A percentile compares a stretch with the other conserved stretches of the same genome.
phyloP scores from a whole-genome alignment of 2,797 vertebrate genomes.

The Tolypeutes matacus region DNA sequence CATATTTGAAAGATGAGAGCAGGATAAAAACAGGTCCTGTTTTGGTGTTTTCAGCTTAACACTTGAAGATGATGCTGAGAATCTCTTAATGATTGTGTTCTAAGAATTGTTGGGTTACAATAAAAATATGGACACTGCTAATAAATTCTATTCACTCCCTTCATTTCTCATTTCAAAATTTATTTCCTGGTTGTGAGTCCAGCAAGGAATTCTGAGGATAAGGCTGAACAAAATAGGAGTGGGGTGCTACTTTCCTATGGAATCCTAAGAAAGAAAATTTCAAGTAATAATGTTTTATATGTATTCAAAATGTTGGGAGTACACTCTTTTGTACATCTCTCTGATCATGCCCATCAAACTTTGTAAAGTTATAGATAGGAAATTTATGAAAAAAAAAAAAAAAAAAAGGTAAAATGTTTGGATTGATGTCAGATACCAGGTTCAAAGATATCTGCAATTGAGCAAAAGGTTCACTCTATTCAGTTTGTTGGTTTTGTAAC shows the following conservation, averaged over 20 bases:
- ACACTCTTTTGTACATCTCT: background rate
- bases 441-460: background rate
- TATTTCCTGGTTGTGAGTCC: background rate
- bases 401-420: background rate
- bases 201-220: constrained; percentile 9
- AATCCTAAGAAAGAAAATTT: constrained; percentile 41
- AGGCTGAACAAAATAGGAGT: background rate
- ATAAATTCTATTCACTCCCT: background rate
- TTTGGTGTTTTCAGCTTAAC: background rate
- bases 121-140: background rate
- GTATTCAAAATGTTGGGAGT: background rate
- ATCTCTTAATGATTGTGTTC: background rate
- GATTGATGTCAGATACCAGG: background rate
- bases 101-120: background rate
- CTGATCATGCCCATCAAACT: background rate
- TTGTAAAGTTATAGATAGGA: background rate
- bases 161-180: constrained; percentile 35
- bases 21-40: background rate
- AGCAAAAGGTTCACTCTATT: background rate
- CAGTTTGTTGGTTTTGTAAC: background rate
- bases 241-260: background rate
- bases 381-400: background rate
- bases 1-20: background rate
- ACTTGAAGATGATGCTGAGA: constrained; percentile 11
- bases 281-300: background rate